Evolutionary conservation across 2,113 vertebrate genomes (phyloP), one percentile per base, ranked within the genome.

Genomic region (Oenanthe melanoleuca): DNA sequence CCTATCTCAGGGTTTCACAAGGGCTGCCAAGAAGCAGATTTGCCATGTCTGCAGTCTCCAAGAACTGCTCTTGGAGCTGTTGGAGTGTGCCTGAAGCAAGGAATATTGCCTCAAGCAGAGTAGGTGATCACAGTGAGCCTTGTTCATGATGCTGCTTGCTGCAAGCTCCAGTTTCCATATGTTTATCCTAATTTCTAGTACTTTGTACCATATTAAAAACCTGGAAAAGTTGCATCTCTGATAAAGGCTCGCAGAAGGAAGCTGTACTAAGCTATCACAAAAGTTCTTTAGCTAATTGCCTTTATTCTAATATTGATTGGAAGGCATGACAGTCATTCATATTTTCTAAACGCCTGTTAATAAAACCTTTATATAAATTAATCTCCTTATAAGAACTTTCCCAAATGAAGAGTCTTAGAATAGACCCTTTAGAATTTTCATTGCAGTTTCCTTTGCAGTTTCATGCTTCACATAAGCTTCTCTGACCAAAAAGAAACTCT

Each of bases 1-100:
- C 57, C 37, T 55, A 8, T n/a, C 14, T 74, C 44, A 79, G 78
- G n/a, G 25, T 9, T 67, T 16, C 2, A 2, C 1, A 0, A 37
- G 74, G 26, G n/a, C 28, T 81, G 44, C 69, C 60, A 74, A 37
- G 60, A 53, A 38, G 47, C 49, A 60, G 38, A n/a, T 79, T 22
- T 78, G 56, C 57, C 11, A 1, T 31, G 12, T 55, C 52, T 87
- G n/a, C 70, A 56, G 33, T 33, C 61, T 21, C 11, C 33, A 12
- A 25, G 79, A 91, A 14, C 28, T 40, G 42, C 67, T 71, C 2
- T 33, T 38, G 66, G 67, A 60, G 50, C 26, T 86, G 5, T 45
- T 56, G 59, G 12, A 63, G 9, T 17, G 88, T 42, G 52, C 47
- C 61, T 56, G 49, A 49, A 70, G 53, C 21, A 44, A 47, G 70